Evolutionary conservation across 2,113 vertebrate genomes (phyloP), one percentile per base, ranked within the genome.

Genomic region (Chinchilla lanigera): DNA sequence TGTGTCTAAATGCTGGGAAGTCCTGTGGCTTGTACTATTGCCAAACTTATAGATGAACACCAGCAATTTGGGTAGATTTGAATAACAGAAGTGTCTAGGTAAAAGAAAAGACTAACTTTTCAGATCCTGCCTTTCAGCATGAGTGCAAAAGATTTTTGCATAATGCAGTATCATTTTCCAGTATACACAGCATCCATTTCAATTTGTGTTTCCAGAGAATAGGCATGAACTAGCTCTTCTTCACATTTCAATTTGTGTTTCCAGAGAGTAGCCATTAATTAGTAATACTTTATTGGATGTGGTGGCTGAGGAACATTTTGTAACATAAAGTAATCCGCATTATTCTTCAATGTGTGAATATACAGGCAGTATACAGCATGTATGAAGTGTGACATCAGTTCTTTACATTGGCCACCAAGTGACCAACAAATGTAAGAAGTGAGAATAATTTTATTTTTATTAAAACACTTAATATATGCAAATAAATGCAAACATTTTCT

Each of bases 381-480:
- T 3, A 77, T 12, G 35, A 96, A 83, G 65, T 38, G 4, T 88
- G 65, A 8, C 60, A 69, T 20, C 16, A 58, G 0, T 75, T 73
- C 47, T 63, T 83, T 33, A 54, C 47, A 16, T 38, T 75, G 33
- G 56, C 16, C n/a, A 83, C 50, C 52, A 28, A 17, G 54, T 33
- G 14, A n/a, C 22, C 41, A 83, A 38, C 38, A 58, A 86, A 60
- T 52, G 41, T n/a, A 4, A 75, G 12, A 82, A 77, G 1, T 44
- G 16, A 87, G 28, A 92, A 77, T 58, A 58, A 7, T 93, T 90
- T 90, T 85, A 78, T 86, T 91, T 75, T 83, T 88, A 88, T 65
- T 77, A 84, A 67, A 75, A 87, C 83, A 87, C 75, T 77, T 92
- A 96, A 88, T 44, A 75, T 28, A 94, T 52, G 26, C 28, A 94